Conservation (phyloP, 1,140 invertebrate species). For the Temnothorax curvispinosus region DNA sequence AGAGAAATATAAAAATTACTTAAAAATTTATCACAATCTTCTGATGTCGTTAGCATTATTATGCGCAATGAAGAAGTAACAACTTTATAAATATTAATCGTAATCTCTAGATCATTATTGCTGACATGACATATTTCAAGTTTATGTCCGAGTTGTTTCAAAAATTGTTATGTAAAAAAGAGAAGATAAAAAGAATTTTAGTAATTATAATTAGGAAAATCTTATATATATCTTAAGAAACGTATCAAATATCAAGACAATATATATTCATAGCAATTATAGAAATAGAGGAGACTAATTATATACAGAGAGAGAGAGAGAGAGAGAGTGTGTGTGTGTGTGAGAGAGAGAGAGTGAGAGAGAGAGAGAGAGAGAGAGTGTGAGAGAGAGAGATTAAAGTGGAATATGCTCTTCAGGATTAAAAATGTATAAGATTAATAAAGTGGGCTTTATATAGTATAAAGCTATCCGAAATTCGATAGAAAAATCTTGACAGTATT, state of each 20-base stretch:
- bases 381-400: neutral
- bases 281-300: too few species aligned
- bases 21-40: conserved; percentile 9
- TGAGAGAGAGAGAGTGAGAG: too few species aligned
- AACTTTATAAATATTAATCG: neutral
- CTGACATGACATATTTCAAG: neutral
- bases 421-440: too few species aligned
- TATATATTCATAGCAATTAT: neutral
- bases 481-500: neutral
- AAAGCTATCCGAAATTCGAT: neutral
- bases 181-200: neutral
- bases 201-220: neutral
- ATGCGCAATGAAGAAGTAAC: neutral
- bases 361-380: too few species aligned
- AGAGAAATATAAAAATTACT: neutral
- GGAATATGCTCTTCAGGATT: too few species aligned
- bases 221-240: neutral
- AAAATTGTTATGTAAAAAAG: neutral
- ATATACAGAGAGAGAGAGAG: neutral
- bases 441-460: neutral
- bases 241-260: neutral
- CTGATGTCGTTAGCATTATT: neutral
- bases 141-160: neutral
- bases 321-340: too few species aligned
- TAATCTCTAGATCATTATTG: neutral